Conservation (phyloP, 2,797 vertebrate species). For the Anguilla anguilla region DNA sequence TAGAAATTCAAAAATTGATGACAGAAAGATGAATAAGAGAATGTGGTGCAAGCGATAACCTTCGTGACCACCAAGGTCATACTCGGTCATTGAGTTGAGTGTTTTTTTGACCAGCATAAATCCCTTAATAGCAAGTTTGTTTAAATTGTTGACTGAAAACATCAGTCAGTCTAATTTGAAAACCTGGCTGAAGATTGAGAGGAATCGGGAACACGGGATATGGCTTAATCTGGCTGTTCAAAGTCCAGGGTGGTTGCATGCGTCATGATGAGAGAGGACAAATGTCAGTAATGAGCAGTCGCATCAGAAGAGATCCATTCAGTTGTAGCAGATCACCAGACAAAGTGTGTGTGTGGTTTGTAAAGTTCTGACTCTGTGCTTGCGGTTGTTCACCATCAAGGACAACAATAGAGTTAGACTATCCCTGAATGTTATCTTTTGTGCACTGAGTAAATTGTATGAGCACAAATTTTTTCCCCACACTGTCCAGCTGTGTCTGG, state of each 20-base stretch:
- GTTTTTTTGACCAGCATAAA: not conserved
- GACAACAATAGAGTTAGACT: not conserved
- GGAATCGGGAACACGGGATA: not conserved
- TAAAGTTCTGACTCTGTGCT: not conserved
- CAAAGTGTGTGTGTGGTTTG: not conserved
- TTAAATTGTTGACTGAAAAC: not conserved
- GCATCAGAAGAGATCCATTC: not conserved
- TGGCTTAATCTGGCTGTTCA: not conserved
- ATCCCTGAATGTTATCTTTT: not conserved
- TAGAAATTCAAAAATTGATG: not conserved
- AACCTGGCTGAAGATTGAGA: not conserved
- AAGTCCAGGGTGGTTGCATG: not conserved
- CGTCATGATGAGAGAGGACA: not conserved
- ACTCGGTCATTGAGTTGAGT: not conserved
- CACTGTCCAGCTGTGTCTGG: not conserved
- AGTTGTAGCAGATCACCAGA: not conserved
- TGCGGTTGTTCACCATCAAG: not conserved
- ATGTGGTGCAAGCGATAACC: not conserved
- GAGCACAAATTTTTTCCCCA: not conserved
- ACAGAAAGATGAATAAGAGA: not conserved
- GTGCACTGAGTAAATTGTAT: not conserved
- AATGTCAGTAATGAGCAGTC: not conserved
- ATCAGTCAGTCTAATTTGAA: conserved; percentile 1
- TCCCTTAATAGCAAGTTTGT: not conserved
- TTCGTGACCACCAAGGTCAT: not conserved